phyloP scores from a whole-genome alignment of 1,140 invertebrate species.

The Ephestia elutella region DNA sequence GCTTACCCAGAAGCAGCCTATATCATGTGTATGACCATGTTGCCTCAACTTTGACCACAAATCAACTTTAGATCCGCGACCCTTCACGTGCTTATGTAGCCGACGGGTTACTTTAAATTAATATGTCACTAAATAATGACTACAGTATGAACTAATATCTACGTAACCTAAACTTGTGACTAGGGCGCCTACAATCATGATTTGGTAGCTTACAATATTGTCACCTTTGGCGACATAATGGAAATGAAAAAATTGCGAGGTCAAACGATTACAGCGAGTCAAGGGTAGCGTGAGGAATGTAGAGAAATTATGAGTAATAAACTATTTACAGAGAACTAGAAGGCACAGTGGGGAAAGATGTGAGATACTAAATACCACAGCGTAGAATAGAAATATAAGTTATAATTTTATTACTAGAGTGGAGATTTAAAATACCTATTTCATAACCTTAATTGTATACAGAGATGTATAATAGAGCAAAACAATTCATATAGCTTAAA shows the following conservation, averaged over 20 bases:
- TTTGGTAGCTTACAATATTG: slow-evolving; percentile 8
- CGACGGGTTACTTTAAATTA: not conserved
- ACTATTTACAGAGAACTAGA: slow-evolving; percentile 62
- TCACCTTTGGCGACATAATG: slow-evolving; percentile 21
- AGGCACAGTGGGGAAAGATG: slow-evolving; percentile 63
- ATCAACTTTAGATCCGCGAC: slow-evolving; percentile 8
- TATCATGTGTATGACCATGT: not conserved
- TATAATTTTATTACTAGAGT: slow-evolving; percentile 16
- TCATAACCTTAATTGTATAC: slow-evolving; percentile 17
- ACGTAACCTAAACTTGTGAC: not conserved
- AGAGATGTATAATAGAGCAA: slow-evolving; percentile 8
- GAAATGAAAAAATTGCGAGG: not conserved
- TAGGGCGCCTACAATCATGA: not conserved
- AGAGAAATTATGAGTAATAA: slow-evolving; percentile 27
- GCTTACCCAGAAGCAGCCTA: too few species aligned
- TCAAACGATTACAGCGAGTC: not conserved
- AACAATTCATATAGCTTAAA: slow-evolving; percentile 25
- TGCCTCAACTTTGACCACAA: not conserved
- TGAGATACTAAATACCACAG: slow-evolving; percentile 20
- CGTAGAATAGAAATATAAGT: slow-evolving; percentile 16
- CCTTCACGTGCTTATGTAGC: slow-evolving; percentile 5
- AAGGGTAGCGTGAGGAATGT: not conserved
- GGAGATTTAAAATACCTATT: slow-evolving; percentile 15
- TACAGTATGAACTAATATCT: not conserved
- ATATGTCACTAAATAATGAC: not conserved